Evolutionary conservation across 2,888 invertebrate genomes (phyloP), one percentile per base, ranked within the genome.

Genomic region (Cremastinae sp.): DNA sequence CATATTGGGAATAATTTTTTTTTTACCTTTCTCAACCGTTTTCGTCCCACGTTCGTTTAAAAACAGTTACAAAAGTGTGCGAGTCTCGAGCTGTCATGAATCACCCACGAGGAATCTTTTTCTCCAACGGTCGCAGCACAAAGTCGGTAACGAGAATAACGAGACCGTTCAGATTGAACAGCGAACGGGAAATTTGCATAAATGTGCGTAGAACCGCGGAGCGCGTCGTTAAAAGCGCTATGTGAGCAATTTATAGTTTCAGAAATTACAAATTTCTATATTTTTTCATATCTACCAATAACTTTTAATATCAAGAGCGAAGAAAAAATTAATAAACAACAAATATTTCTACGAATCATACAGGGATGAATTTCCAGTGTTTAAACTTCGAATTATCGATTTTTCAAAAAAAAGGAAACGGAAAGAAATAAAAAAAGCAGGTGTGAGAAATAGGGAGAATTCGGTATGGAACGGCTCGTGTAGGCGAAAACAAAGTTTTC

Each of bases 1-100:
- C 84, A 82, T 86, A 83, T 86, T 85, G 72, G 86, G 84, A 79
- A 62, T 43, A 68, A 43, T 80, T 79, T 84, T 81, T 85, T 83
- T 82, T 77, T 35, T 64, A 45, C 47, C 53, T 71, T 66, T 76
- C 65, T 39, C 65, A 66, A 55, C 59, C 62, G 45, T 45, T 71
- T 62, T 55, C 76, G 72, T 74, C 75, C 78, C 74, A 79, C 75
- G 69, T 70, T 73, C 76, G 37, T 69, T 68, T 65, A 39, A 47
- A 16, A 56, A 62, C 74, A 56, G 77, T 74, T 70, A 70, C 28
- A 55, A 74, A 45, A 55, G 47, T 53, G 49, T 61, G 58, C 47
- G 51, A 18, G 9, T 45, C 16, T 49, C 58, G 56, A 65, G 20
- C 49, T 45, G 14, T 68, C 64, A 69, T 77, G 78, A 77, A 79